Percentiles rank a stretch among this genome's conserved stretches.
Evolutionary conservation across 1,140 invertebrate species (phyloP).

Genomic region (Drosophila rufa): DNA sequence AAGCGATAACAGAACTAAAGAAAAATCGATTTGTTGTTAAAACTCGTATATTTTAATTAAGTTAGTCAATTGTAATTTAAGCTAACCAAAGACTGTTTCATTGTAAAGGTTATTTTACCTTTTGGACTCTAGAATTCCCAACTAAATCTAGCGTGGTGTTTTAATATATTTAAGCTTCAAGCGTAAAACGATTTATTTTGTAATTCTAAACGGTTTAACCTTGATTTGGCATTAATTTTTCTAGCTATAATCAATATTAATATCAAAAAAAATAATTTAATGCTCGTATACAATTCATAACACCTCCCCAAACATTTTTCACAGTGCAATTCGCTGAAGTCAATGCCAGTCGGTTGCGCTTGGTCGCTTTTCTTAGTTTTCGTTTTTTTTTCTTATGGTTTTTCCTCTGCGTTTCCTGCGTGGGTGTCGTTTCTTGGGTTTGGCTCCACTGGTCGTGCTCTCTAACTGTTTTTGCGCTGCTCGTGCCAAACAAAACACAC

Average conservation of each 20-base stretch:
- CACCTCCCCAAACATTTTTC: too few species aligned
- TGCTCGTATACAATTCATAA: too few species aligned
- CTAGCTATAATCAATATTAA: neutral
- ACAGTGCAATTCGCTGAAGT: constrained; percentile 14
- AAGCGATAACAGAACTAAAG: too few species aligned
- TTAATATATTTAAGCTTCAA: too few species aligned
- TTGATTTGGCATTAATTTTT: too few species aligned
- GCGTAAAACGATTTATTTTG: too few species aligned
- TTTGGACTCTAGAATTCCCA: neutral
- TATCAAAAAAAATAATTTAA: neutral
- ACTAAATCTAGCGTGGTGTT: accelerated
- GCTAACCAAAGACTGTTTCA: neutral
- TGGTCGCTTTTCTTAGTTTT: constrained; percentile 75
- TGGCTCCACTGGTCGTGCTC: constrained; percentile 62
- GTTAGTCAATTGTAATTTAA: too few species aligned
- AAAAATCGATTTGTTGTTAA: too few species aligned
- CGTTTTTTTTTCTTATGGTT: constrained; percentile 36
- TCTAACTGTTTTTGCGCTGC: constrained; percentile 63
- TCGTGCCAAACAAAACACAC: constrained; percentile 55
- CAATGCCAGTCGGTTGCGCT: constrained; percentile 68
- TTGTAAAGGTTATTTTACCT: neutral
- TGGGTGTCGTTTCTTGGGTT: constrained; percentile 73
- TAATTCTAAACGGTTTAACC: too few species aligned
- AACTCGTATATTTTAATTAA: too few species aligned
- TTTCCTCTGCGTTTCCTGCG: constrained; percentile 65